phyloP scores from a whole-genome alignment of 2,888 invertebrate species.

The Lycia hirtaria region DNA sequence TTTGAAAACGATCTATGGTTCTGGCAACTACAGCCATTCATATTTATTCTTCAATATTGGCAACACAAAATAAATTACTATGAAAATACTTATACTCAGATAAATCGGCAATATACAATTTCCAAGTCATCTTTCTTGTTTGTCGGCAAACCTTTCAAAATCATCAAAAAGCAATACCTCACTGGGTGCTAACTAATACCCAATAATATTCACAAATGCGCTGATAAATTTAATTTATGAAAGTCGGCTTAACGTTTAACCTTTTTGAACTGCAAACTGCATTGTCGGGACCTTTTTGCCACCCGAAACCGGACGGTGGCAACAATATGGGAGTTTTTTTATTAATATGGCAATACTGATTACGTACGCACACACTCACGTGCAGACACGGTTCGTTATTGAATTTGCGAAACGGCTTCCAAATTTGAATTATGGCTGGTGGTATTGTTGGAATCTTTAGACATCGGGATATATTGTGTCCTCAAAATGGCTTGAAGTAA shows the following conservation, averaged over 20 bases:
- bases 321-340: constrained; percentile 32
- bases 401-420: constrained; percentile 71
- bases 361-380: constrained; percentile 42
- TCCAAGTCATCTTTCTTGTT: not conserved
- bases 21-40: no score
- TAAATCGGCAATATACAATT: not conserved
- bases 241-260: constrained; percentile 30
- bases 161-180: constrained; percentile 14
- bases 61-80: no score
- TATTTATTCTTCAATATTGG: no score
- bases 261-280: constrained; percentile 17
- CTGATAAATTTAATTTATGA: constrained; percentile 36
- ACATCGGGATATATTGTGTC: constrained; percentile 1
- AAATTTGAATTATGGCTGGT: constrained; percentile 72
- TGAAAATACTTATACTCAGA: no score
- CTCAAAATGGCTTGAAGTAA: not conserved
- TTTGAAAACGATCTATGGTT: no score
- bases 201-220: constrained; percentile 32
- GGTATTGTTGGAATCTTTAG: constrained; percentile 42
- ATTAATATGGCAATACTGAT: constrained; percentile 33
- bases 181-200: constrained; percentile 33
- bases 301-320: constrained; percentile 48
- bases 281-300: constrained; percentile 52
- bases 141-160: constrained; percentile 18
- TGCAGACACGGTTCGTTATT: constrained; percentile 74